Conservation (phyloP, 2,888 invertebrate genomes). For the Lithophane semibrunnea region DNA sequence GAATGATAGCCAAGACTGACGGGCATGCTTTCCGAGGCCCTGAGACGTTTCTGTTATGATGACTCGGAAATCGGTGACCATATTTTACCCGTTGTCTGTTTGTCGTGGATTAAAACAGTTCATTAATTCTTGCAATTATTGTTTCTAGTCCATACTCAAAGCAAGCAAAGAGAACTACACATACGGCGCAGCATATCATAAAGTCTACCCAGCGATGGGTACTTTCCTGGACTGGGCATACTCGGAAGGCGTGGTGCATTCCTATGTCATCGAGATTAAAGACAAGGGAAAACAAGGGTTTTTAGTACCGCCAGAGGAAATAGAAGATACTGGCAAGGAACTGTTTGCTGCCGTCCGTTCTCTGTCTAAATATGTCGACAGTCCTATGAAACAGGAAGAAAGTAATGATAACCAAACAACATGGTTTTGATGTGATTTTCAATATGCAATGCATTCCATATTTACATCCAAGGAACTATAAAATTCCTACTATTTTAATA, state of each 20-base stretch:
- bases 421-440: constrained; percentile 62
- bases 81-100: not conserved
- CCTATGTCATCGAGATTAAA: constrained; percentile 69
- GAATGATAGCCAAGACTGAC: not conserved
- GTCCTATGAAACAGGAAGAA: not conserved
- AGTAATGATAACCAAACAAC: constrained; percentile 14
- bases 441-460: not conserved
- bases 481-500: constrained; percentile 1
- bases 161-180: constrained; percentile 61
- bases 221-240: constrained; percentile 73
- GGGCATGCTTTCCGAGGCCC: not conserved
- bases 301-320: constrained; percentile 67
- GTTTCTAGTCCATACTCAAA: constrained; percentile 70
- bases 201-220: constrained; percentile 71
- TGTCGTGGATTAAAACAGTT: not conserved
- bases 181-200: constrained; percentile 65
- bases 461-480: not conserved
- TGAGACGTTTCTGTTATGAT: not conserved
- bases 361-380: constrained; percentile 62
- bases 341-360: constrained; percentile 64
- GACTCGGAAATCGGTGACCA: not conserved
- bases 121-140: not conserved
- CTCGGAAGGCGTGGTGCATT: constrained; percentile 63
- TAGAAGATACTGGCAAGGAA: constrained; percentile 69
- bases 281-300: constrained; percentile 70